These are phyloP conservation scores for Mionectes olivaceus DNA, from an alignment of 2,797 vertebrate species.

Conservation along the genomic window DNA sequence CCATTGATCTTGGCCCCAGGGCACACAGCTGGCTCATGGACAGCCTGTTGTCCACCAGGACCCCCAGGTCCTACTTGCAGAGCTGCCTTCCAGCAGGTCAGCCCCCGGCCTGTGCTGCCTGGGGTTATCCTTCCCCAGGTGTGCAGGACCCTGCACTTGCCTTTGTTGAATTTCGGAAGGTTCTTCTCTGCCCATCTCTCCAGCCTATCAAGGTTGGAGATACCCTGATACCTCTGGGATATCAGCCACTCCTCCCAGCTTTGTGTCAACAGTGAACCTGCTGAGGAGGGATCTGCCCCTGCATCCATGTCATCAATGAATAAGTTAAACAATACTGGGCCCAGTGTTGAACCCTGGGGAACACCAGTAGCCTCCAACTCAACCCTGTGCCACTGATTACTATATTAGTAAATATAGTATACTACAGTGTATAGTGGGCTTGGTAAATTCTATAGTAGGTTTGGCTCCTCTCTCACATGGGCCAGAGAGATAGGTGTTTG, in stretches of 20 bases:
- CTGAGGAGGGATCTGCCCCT: neutral
- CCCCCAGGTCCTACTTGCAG: neutral
- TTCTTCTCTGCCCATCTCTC: neutral
- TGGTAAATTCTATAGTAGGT: neutral
- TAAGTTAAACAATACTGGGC: neutral
- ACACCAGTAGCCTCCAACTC: neutral
- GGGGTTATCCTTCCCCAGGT: neutral
- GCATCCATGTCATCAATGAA: neutral
- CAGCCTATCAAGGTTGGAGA: rapidly evolving
- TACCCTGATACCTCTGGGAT: neutral
- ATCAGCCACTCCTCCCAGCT: rapidly evolving
- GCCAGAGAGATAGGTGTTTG: neutral
- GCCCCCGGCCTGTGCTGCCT: neutral
- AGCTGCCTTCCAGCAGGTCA: neutral
- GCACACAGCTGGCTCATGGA: neutral
- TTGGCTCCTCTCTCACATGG: neutral
- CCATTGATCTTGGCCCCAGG: neutral
- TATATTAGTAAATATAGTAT: neutral
- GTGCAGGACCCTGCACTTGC: neutral
- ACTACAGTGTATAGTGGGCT: neutral
- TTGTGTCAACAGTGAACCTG: neutral
- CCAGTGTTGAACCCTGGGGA: neutral
- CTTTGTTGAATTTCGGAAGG: neutral
- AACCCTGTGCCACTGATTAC: neutral
- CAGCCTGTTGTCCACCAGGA: neutral